phyloP scores from a whole-genome alignment of 2,888 invertebrate species.

The Alloplasta piceator region DNA sequence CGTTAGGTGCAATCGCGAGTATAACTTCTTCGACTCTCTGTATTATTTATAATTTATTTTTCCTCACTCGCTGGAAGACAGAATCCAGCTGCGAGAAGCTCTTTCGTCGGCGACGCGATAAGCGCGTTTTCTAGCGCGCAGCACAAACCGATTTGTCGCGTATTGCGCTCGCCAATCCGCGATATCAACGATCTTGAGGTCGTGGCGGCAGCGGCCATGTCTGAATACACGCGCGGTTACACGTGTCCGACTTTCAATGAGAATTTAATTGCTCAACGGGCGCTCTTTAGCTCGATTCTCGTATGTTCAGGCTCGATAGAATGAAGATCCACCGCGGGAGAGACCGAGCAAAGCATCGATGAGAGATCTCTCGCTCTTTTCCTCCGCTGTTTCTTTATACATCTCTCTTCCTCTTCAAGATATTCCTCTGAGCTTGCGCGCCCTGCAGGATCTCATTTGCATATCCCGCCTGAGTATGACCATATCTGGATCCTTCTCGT shows the following conservation, averaged over 20 bases:
- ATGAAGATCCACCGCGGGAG: constrained; percentile 43
- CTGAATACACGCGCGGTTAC: constrained; percentile 76
- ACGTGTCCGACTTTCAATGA: constrained; percentile 78
- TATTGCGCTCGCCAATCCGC: constrained; percentile 72
- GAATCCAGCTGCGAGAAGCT: constrained; percentile 49
- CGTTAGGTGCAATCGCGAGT: constrained; percentile 44
- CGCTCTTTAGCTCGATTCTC: constrained; percentile 60
- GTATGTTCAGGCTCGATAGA: constrained; percentile 32
- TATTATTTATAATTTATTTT: too few relatives aligned
- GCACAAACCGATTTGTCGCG: constrained; percentile 77
- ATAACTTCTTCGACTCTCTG: constrained; percentile 8
- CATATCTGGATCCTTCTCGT: constrained; percentile 75
- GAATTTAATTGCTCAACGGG: constrained; percentile 77
- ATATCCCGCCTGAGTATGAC: constrained; percentile 73
- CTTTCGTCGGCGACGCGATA: neutral
- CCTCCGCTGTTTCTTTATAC: constrained; percentile 1
- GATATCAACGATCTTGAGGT: constrained; percentile 80
- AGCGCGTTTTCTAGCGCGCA: constrained; percentile 2
- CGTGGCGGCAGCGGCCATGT: constrained; percentile 76
- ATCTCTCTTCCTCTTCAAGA: constrained; percentile 39
- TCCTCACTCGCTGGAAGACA: neutral
- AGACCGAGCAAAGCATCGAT: constrained; percentile 34
- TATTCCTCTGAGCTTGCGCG: constrained; percentile 31
- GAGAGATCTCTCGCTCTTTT: constrained; percentile 22
- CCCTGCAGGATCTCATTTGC: constrained; percentile 73